phyloP scores from a whole-genome alignment of 1,140 invertebrate genomes.

The Aphidius gifuensis region DNA sequence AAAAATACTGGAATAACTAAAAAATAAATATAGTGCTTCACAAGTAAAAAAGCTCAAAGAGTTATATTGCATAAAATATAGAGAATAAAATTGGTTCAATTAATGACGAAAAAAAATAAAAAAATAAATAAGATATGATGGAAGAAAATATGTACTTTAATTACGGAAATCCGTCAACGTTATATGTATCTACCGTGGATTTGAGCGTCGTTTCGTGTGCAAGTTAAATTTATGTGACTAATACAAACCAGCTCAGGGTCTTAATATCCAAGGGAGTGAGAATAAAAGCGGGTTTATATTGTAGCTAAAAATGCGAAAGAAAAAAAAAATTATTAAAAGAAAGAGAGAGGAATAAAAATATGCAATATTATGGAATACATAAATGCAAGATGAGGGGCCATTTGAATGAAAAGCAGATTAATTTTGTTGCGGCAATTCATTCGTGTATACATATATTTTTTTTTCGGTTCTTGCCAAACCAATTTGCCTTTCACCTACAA shows the following conservation, averaged over 20 bases:
- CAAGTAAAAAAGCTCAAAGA: too few species aligned
- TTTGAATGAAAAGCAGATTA: slow-evolving; percentile 53
- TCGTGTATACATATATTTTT: slow-evolving; percentile 14
- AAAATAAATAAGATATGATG: not conserved
- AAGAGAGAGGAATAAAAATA: slow-evolving; percentile 40
- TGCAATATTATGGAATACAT: slow-evolving; percentile 54
- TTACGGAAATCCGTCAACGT: slow-evolving; percentile 16
- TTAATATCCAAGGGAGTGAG: slow-evolving; percentile 40
- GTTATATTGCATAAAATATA: too few species aligned
- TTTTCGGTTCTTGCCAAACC: slow-evolving; percentile 35
- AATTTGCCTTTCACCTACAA: slow-evolving; percentile 47
- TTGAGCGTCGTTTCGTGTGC: slow-evolving; percentile 25
- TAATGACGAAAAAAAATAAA: not conserved
- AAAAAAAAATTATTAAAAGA: too few species aligned
- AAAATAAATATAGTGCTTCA: too few species aligned
- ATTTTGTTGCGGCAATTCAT: slow-evolving; percentile 41
- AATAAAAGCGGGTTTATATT: slow-evolving; percentile 30
- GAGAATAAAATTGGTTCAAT: not conserved
- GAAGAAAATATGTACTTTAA: slow-evolving; percentile 14
- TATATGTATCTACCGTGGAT: slow-evolving; percentile 4
- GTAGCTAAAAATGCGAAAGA: too few species aligned
- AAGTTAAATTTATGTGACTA: slow-evolving; percentile 45
- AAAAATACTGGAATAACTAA: too few species aligned
- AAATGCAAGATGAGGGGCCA: slow-evolving; percentile 50
- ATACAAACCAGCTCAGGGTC: slow-evolving; percentile 41